Evolutionary conservation across 2,888 invertebrate species (phyloP), one percentile per base, ranked within the genome.

Genomic region (Spisula solida): DNA sequence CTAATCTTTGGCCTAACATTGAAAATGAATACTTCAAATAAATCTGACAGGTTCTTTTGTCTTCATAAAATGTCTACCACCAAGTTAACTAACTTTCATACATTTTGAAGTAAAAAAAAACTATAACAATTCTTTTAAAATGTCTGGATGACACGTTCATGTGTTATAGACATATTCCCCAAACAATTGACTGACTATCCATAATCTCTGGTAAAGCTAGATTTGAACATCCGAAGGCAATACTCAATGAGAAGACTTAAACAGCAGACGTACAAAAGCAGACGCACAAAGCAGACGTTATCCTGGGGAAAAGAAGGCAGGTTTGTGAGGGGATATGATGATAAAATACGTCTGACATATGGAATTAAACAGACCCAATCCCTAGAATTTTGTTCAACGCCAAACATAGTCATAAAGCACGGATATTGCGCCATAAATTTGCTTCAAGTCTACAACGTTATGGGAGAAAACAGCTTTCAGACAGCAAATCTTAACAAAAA

Each of bases 351-450:
- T 34, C 75, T 75, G 75, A 75, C 75, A 75, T 34, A 75, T 18
- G 16, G 75, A 75, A 75, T 75, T 75, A 75, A 75, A 75, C 29
- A 31, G 34, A 75, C 75, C 16, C 75, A 75, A 34, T 75, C 12
- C 41, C 75, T 75, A 34, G 34, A 10, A 75, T 34, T 75, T 75
- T 75, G 16, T 75, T 31, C 75, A 75, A 31, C 75, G 34, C 75
- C 75, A 75, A 75, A 31, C 34, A 75, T 31, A 16, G 75, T 75
- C 75, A 75, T 75, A 75, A 75, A 75, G 31, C 75, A 75, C 29
- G 75, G 34, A 75, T 34, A 75, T 75, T 75, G 16, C 31, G 34
- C 16, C 31, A 34, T 75, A 75, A 75, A 75, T 75, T 75, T 34
- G 34, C 16, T 75, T 75, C 34, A 31, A 31, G 75, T 75, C 75